Base-by-base conservation (phyloP, 2,888 invertebrate genomes). In the Alloscopus bannaensis region DNA sequence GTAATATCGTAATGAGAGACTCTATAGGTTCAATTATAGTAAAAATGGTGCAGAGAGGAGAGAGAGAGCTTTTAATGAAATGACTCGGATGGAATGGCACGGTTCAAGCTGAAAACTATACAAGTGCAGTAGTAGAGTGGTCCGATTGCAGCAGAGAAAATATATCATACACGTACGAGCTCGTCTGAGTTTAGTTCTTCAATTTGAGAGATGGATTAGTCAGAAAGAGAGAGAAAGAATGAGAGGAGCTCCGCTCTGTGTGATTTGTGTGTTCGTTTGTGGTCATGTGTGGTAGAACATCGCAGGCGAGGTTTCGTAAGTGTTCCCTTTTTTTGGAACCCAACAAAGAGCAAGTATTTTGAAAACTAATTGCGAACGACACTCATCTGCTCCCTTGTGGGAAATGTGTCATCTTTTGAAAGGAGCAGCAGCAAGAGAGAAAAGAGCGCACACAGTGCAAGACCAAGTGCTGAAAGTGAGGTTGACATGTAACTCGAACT, bases 41-140 rank as follows among this genome's bases (percentile, higher is more conserved):
- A 40, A 13, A 40, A 40, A 40, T 40, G 40, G 40, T 13, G 40
- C 40, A 40, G 13, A 8, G 40, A 40, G 40, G 8, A 13, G 40
- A 40, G 40, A 40, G n/a, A n/a, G 13, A 40, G 13, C 40, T 57
- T 57, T 31, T 57, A 31, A 57, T 57, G 57, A 57, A 57, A 57
- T 57, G 28, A 29, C 11, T 31, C 29, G 11, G n/a, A 57, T 57
- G 57, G 28, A 57, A 57, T 57, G 29, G 29, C 57, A 57, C 31
- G 31, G 18, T 3, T 57, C 2, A 11, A 57, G 28, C 3, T n/a
- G n/a, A n/a, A n/a, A n/a, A n/a, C n/a, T 22, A 24, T 52, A 24
- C 52, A 52, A 22, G 52, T 52, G 52, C 52, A 52, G 24, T 52
- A 16, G 11, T 47, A 40, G 13, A 40, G 40, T 13, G 13, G 8